Base-by-base conservation (phyloP, 2,113 vertebrate genomes). In the Vicugna pacos region DNA sequence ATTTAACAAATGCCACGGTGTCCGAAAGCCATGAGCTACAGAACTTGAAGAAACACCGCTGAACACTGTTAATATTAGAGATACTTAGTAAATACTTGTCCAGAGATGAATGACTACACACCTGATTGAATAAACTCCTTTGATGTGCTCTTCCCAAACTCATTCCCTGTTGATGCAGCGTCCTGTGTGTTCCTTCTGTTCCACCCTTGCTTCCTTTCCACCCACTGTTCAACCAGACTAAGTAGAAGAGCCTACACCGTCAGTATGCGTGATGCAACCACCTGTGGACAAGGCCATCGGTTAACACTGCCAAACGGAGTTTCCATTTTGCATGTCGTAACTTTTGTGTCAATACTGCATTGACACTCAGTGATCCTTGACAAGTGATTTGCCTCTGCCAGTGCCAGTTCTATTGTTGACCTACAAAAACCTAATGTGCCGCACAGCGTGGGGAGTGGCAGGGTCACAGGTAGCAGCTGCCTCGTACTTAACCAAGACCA, bases 291-390 rank as follows among this genome's bases (percentile, higher is more conserved):
- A 93, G 56, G 64, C 83, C 15, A 91, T 17, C 56, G 85, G 30
- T 60, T 89, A 93, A 77, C 87, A 70, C 52, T 46, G 28, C 69
- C 96, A 83, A 75, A 46, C 89, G 42, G 12, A 86, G 94, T 95
- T 89, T 94, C 8, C 16, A 93, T 86, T 97, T 96, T 96, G 32
- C 52, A 54, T 60, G 50, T 64, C 86, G 58, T 94, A 70, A 54
- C 60, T 64, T 94, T 94, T 85, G 50, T 52, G 54, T 95, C 90
- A 91, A 83, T 62, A 38, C 70, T 76, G 1, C 64, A 60, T 56
- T 94, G 79, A 72, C 85, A 97, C 84, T 91, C 54, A 28, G 60
- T 90, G 95, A 89, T 95, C 69, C 87, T 76, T 86, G 75, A 70
- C 65, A 91, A 93, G 26, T 65, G 83, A 70, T 94, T 70, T 48